These are phyloP conservation scores for Cyprinella venusta DNA, from an alignment of 2,797 vertebrate genomes.

Conservation along the genomic window DNA sequence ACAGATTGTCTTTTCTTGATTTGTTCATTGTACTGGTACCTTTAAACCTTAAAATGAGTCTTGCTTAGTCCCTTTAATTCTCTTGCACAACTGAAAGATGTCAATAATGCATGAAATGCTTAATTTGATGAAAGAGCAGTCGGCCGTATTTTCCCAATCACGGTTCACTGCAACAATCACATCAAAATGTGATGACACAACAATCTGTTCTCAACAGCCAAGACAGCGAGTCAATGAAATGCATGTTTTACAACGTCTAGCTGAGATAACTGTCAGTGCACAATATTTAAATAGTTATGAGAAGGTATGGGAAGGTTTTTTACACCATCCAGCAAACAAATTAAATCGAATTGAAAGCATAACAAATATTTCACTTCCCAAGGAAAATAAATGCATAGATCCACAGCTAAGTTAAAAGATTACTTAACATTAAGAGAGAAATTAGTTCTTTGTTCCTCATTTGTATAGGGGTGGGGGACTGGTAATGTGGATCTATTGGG, in stretches of 20 bases:
- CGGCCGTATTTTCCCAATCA: slow-evolving; percentile 43
- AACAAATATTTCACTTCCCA: not conserved
- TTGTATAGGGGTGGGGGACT: slow-evolving; percentile 66
- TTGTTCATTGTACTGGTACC: slow-evolving; percentile 4
- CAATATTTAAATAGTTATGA: slow-evolving; percentile 35
- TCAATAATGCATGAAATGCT: slow-evolving; percentile 23
- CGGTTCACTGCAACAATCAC: slow-evolving; percentile 22
- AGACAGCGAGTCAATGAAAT: slow-evolving; percentile 52
- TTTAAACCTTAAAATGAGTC: slow-evolving; percentile 6
- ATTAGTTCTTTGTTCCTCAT: slow-evolving; percentile 61
- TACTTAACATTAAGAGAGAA: slow-evolving; percentile 52
- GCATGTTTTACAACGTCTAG: slow-evolving; percentile 33
- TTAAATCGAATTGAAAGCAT: slow-evolving; percentile 10
- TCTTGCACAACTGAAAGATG: slow-evolving; percentile 23
- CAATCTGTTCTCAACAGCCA: slow-evolving; percentile 40
- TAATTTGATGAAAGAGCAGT: slow-evolving; percentile 36
- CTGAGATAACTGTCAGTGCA: slow-evolving; percentile 21
- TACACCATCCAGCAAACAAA: slow-evolving; percentile 4
- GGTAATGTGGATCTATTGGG: slow-evolving; percentile 70
- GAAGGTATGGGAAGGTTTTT: slow-evolving; percentile 10
- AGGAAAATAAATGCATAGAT: not conserved
- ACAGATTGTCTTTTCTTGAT: not conserved
- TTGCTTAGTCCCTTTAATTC: not conserved
- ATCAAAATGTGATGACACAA: slow-evolving; percentile 45
- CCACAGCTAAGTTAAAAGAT: not conserved